Conservation (phyloP, 2,888 invertebrate species). For the Cantharis rustica region DNA sequence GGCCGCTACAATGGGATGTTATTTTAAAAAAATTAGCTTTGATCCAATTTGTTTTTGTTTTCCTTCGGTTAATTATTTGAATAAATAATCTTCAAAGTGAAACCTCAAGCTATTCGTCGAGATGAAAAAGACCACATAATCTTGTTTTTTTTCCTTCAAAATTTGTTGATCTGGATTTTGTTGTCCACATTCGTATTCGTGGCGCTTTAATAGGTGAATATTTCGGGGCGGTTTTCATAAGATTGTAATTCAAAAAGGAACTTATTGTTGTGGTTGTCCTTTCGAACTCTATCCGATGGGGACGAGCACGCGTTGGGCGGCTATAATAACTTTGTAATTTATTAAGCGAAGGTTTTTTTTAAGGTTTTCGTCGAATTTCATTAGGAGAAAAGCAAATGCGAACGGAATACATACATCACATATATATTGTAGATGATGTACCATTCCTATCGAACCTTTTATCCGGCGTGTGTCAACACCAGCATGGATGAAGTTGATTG, state of each 20-base stretch:
- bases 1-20: not conserved
- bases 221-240: not conserved
- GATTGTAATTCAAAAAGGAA: not conserved
- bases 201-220: too few relatives aligned
- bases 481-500: slow-evolving; percentile 32
- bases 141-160: not conserved
- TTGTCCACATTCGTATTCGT: too few relatives aligned
- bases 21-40: not conserved
- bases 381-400: slow-evolving; percentile 1
- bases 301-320: not conserved
- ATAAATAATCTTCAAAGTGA: not conserved
- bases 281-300: not conserved
- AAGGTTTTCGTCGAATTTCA: not conserved
- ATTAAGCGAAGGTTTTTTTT: slow-evolving; percentile 1
- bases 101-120: not conserved
- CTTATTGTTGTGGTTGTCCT: not conserved
- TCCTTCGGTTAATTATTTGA: not conserved
- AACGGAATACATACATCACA: not conserved
- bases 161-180: not conserved
- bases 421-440: not conserved
- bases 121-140: not conserved
- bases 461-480: slow-evolving; percentile 28
- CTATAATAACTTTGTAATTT: not conserved
- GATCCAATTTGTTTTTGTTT: not conserved
- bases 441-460: slow-evolving; percentile 3